Conservation (phyloP, 2,888 invertebrate genomes). For the Platycheirus rosarum region DNA sequence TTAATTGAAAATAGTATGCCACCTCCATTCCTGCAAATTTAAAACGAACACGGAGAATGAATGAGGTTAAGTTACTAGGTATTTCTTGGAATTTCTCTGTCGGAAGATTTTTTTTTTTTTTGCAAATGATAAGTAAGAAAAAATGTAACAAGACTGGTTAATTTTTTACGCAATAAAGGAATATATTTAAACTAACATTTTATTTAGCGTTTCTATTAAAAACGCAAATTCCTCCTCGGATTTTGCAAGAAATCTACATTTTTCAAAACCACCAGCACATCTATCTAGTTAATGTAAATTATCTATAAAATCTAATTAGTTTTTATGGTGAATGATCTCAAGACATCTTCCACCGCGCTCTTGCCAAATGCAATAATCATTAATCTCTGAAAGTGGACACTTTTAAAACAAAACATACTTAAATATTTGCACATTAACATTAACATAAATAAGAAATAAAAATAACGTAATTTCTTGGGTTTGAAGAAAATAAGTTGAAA, state of each 20-base stretch:
- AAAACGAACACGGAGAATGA: too few species aligned
- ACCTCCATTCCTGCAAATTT: too few species aligned
- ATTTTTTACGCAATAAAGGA: too few species aligned
- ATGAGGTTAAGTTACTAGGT: too few species aligned
- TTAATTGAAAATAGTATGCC: too few species aligned
- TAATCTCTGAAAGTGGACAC: conserved; percentile 57
- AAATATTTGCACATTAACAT: conserved; percentile 37
- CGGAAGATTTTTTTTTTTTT: too few species aligned
- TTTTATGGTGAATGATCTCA: background rate
- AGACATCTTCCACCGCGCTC: conserved; percentile 9
- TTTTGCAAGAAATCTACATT: conserved; percentile 3
- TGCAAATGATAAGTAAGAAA: too few species aligned
- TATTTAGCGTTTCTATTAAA: too few species aligned
- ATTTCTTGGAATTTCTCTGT: too few species aligned
- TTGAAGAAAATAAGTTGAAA: conserved; percentile 32
- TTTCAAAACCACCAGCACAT: conserved; percentile 28
- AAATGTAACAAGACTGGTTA: too few species aligned
- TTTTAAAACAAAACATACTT: conserved; percentile 28
- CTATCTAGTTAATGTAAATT: conserved; percentile 16
- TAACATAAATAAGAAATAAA: conserved; percentile 30
- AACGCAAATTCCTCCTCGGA: too few species aligned
- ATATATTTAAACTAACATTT: too few species aligned
- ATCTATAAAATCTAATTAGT: conserved; percentile 20
- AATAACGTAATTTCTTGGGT: conserved; percentile 21
- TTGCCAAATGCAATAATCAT: conserved; percentile 69